Evolutionary conservation across 2,888 invertebrate species (phyloP).

Genomic region (Ramazzottius varieornatus): DNA sequence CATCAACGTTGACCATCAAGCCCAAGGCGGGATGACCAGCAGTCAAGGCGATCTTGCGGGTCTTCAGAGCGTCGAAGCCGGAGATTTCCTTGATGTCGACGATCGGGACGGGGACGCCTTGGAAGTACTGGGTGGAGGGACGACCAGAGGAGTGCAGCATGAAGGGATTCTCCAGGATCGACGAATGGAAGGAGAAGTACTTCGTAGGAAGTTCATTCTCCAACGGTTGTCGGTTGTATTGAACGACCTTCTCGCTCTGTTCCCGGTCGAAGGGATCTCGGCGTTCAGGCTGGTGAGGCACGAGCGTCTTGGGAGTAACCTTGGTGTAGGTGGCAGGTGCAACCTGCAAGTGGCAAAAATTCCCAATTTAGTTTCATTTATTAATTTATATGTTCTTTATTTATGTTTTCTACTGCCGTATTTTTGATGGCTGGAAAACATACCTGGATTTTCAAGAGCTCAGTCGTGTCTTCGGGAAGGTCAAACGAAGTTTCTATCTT

Average conservation of each 20-base stretch:
- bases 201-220: neutral
- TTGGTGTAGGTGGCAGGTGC: neutral
- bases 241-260: neutral
- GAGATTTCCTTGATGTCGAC: neutral
- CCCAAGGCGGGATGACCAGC: neutral
- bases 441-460: neutral
- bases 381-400: too few relatives aligned
- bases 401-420: too few relatives aligned
- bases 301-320: neutral
- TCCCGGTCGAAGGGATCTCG: neutral
- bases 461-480: neutral
- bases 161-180: neutral
- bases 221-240: neutral
- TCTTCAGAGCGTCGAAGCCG: neutral
- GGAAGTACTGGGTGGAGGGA: neutral
- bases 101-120: neutral
- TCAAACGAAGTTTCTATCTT: neutral
- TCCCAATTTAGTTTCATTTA: too few relatives aligned
- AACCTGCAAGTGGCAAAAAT: neutral
- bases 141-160: neutral
- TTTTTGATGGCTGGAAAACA: too few relatives aligned
- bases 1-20: neutral
- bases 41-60: neutral
- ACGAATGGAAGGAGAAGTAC: neutral
- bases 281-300: neutral